Evolutionary conservation across 2,888 invertebrate genomes (phyloP).

Genomic region (Ernsta delagoae): DNA sequence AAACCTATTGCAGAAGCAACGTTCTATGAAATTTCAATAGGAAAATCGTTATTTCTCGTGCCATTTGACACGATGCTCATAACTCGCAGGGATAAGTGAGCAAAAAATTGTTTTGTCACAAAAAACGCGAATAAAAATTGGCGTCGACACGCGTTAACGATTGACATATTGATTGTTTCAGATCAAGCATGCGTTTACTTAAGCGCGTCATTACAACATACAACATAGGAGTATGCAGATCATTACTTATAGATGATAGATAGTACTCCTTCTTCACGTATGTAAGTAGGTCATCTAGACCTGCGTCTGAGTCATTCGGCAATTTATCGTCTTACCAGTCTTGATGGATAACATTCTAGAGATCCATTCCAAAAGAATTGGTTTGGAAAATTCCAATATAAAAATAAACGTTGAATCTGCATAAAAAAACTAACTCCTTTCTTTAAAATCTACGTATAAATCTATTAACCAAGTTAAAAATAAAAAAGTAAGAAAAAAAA

Average conservation of each 20-base stretch:
- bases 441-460: too few relatives aligned
- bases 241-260: conserved; percentile 26
- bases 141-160: conserved; percentile 19
- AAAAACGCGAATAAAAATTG: conserved; percentile 23
- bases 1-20: conserved; percentile 35
- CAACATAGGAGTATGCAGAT: conserved; percentile 11
- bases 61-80: conserved; percentile 58
- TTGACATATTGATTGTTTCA: conserved; percentile 36
- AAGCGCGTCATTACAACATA: conserved; percentile 16
- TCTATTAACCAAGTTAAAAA: too few relatives aligned
- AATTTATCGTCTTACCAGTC: conserved; percentile 8
- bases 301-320: conserved; percentile 17
- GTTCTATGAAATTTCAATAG: conserved; percentile 48
- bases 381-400: too few relatives aligned
- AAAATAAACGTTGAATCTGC: too few relatives aligned
- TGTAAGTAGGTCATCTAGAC: conserved; percentile 24
- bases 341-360: conserved; percentile 12
- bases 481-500: too few relatives aligned
- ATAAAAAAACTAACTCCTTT: too few relatives aligned
- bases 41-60: conserved; percentile 58
- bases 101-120: conserved; percentile 41
- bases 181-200: conserved; percentile 16
- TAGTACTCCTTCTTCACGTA: background rate
- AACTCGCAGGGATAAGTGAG: conserved; percentile 47
- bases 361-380: too few relatives aligned